Percentiles rank a stretch among this genome's conserved stretches.
phyloP scores from a whole-genome alignment of 1,140 invertebrate species.

The Limonius californicus region DNA sequence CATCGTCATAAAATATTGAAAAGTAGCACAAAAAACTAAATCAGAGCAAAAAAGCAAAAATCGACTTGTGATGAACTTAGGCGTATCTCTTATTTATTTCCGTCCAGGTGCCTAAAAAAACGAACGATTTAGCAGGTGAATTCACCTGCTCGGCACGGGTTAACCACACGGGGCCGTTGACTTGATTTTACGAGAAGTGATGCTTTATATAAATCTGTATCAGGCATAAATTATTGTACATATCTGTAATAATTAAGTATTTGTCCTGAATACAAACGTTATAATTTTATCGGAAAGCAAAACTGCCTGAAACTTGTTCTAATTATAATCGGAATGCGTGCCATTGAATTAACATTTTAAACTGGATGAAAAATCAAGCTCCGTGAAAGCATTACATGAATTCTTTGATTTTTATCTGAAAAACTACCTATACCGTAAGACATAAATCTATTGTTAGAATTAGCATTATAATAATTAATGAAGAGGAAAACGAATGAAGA shows the following conservation, averaged over 20 bases:
- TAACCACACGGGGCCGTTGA: conserved; percentile 7
- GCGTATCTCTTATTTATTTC: conserved; percentile 6
- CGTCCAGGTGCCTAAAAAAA: conserved; percentile 10
- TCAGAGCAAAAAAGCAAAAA: background rate
- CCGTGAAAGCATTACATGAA: too few relatives aligned
- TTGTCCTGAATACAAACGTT: too few relatives aligned
- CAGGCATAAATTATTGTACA: background rate
- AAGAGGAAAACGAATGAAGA: too few relatives aligned
- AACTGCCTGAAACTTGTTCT: too few relatives aligned
- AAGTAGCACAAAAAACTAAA: background rate
- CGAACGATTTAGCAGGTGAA: conserved; percentile 11
- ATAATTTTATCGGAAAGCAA: too few relatives aligned
- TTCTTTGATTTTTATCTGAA: too few relatives aligned
- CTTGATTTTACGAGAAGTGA: conserved; percentile 10
- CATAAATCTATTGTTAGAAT: too few relatives aligned
- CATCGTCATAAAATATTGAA: background rate
- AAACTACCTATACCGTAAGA: too few relatives aligned
- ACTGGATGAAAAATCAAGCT: too few relatives aligned
- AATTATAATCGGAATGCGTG: too few relatives aligned
- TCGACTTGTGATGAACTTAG: background rate
- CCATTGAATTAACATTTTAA: too few relatives aligned
- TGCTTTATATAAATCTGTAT: background rate
- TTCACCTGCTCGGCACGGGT: conserved; percentile 13
- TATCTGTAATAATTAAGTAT: background rate
- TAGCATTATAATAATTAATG: too few relatives aligned